A percentile compares a stretch with the other conserved stretches of the same genome.
phyloP scores from a whole-genome alignment of 2,113 vertebrate genomes.

The Gnathonemus longibarbis region DNA sequence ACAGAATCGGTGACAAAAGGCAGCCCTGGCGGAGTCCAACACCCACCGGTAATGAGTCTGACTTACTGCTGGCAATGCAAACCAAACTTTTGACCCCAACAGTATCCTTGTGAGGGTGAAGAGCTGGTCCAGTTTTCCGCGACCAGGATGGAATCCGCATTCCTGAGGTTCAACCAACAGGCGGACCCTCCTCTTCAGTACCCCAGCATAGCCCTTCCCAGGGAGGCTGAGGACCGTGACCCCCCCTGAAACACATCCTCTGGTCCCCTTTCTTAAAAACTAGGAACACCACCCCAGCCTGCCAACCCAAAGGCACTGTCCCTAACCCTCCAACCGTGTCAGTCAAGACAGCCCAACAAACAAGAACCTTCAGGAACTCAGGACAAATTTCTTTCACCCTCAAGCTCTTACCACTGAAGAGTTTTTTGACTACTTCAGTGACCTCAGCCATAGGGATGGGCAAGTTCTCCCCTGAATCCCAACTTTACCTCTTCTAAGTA shows the following conservation, averaged over 20 bases:
- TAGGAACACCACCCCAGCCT: neutral
- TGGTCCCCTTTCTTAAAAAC: neutral
- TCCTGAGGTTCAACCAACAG: neutral
- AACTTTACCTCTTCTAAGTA: neutral
- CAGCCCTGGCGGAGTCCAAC: neutral
- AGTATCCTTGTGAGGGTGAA: neutral
- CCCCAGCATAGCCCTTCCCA: neutral
- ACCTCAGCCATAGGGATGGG: neutral
- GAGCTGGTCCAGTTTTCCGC: neutral
- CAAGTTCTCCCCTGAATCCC: neutral
- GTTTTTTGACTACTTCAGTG: neutral
- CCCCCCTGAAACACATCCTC: neutral
- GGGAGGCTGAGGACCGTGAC: neutral
- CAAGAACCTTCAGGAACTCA: neutral
- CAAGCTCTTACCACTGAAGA: neutral
- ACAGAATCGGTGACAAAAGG: neutral
- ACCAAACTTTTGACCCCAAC: neutral
- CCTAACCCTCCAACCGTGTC: neutral
- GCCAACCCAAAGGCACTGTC: neutral
- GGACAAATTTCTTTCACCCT: neutral
- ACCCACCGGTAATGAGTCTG: neutral
- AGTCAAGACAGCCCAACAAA: neutral
- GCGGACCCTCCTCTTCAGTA: neutral
- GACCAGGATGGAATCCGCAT: neutral
- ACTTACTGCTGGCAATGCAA: neutral